Evolutionary conservation across 2,888 invertebrate species (phyloP), one percentile per base, ranked within the genome.

Genomic region (Limnephilus marmoratus): DNA sequence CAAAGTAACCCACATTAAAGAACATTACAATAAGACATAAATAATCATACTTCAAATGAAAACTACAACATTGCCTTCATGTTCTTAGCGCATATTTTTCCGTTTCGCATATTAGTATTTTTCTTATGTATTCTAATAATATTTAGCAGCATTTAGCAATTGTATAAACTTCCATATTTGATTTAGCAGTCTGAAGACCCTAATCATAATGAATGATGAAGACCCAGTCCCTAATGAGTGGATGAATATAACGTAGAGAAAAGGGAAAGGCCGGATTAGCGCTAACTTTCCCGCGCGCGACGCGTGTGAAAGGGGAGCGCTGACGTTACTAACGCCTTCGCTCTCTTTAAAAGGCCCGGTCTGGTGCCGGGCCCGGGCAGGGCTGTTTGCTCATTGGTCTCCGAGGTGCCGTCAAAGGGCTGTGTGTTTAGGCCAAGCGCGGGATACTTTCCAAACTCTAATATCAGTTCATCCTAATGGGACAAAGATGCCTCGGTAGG

Each of bases 391-490:
- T 92, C 86, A 90, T 92, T 34, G 92, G 85, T 81, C 92, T 90
- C 92, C 37, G 68, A 90, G 81, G 92, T 86, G 68, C 85, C 90
- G 81, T 92, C 81, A 90, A 91, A 81, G 86, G 86, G 81, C 90
- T 92, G 81, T 92, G 90, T 92, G 37, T 90, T 92, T 92, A 92
- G 92, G 90, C 53, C 83, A 45, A 12, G 31, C 34, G 37, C 86
- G 82, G 41, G 85, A 90, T 86, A 92, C 92, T 92, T 92, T 81
- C 90, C 81, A 86, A 92, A 92, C 90, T 92, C 90, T 90, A 92
- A 92, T 92, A 90, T 92, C 92, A 92, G 90, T 92, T 81, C 86
- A 90, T 90, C 92, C 92, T 92, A 92, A 89, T 91, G 88, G 91
- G 91, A 91, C 88, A 88, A 88, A 89, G 91, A 82, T 88, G 91